phyloP scores from a whole-genome alignment of 2,797 vertebrate species.

The Coregonus suidteri region DNA sequence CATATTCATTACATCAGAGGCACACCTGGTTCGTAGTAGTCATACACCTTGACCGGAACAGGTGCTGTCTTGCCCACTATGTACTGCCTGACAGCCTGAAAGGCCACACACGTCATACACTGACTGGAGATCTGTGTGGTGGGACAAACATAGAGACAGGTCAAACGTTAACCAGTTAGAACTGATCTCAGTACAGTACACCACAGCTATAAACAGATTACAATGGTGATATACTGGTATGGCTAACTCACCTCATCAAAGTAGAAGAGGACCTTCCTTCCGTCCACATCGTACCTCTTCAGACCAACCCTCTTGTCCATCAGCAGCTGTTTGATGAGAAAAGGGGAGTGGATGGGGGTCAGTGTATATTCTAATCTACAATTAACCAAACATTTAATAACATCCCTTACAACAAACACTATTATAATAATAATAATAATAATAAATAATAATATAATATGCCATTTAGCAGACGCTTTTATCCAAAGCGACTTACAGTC shows the following conservation, averaged over 20 bases:
- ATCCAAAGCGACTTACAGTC: no score
- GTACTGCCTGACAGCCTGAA: constrained; percentile 87
- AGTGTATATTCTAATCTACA: background rate
- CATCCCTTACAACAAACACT: background rate
- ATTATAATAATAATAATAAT: background rate
- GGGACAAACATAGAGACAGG: constrained; percentile 4
- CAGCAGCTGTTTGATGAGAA: constrained; percentile 74
- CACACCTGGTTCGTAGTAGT: constrained; percentile 94
- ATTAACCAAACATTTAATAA: background rate
- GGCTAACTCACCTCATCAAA: constrained; percentile 86
- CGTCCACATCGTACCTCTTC: constrained; percentile 89
- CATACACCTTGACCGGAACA: constrained; percentile 89
- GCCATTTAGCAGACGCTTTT: no score
- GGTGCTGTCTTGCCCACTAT: constrained; percentile 93
- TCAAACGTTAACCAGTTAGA: background rate
- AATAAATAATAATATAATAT: no score
- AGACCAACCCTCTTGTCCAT: constrained; percentile 88
- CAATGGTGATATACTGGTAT: background rate
- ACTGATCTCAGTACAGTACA: background rate
- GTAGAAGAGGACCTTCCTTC: constrained; percentile 89
- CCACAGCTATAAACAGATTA: background rate
- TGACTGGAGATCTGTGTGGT: constrained; percentile 85
- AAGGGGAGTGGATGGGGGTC: background rate
- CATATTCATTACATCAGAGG: constrained; percentile 56
- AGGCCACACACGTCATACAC: constrained; percentile 90